A percentile compares a stretch with the other conserved stretches of the same genome.
These are phyloP conservation scores for Anagrus nilaparvatae DNA, from an alignment of 1,140 invertebrate species.

Conservation along the genomic window DNA sequence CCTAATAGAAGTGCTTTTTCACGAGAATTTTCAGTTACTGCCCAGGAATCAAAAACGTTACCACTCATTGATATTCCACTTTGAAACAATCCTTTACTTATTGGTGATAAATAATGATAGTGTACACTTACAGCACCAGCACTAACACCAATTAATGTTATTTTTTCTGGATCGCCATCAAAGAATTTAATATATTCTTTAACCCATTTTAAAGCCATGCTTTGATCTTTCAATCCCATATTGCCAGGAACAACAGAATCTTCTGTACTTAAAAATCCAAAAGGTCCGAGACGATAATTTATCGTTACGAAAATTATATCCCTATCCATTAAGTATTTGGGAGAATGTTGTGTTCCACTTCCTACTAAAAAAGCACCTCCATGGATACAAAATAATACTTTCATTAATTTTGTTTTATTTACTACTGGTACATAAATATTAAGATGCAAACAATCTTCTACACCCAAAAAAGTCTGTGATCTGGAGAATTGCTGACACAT, in stretches of 20 bases:
- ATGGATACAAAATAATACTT: constrained; percentile 59
- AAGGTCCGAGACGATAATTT: constrained; percentile 51
- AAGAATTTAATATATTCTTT: constrained; percentile 45
- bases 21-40: neutral
- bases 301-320: constrained; percentile 48
- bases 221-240: constrained; percentile 52
- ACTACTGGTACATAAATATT: constrained; percentile 45
- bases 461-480: too few relatives aligned
- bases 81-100: constrained; percentile 30
- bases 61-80: constrained; percentile 63
- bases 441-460: constrained; percentile 46
- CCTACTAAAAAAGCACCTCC: constrained; percentile 48
- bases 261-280: constrained; percentile 47
- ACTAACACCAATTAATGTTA: constrained; percentile 43
- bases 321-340: constrained; percentile 40
- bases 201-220: constrained; percentile 49
- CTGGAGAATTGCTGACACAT: too few relatives aligned
- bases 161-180: constrained; percentile 41
- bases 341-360: constrained; percentile 34
- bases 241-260: constrained; percentile 47
- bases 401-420: too few relatives aligned
- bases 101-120: constrained; percentile 50
- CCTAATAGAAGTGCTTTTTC: constrained; percentile 1
- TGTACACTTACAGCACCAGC: constrained; percentile 46
- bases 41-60: constrained; percentile 54